Evolutionary conservation across 2,888 invertebrate genomes (phyloP).

Genomic region (Cepaea hortensis): DNA sequence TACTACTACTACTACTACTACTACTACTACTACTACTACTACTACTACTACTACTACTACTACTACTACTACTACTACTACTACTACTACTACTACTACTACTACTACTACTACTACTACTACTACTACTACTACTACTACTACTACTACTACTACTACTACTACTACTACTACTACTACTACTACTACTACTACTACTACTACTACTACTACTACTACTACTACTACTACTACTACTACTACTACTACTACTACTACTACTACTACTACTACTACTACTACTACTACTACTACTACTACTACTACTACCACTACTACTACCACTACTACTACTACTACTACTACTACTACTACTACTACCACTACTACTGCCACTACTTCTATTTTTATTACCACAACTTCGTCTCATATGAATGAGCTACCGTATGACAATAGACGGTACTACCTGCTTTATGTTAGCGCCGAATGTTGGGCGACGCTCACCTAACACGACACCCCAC

Average conservation of each 20-base stretch:
- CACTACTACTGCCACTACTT: background rate
- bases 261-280: background rate
- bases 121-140: background rate
- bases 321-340: conserved; percentile 14
- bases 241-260: conserved; percentile 5
- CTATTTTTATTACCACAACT: no score
- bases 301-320: conserved; percentile 15
- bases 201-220: conserved; percentile 19
- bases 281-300: conserved; percentile 21
- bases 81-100: conserved; percentile 14
- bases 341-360: conserved; percentile 19
- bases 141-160: conserved; percentile 21
- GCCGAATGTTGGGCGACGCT: no score
- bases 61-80: conserved; percentile 19
- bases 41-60: conserved; percentile 21
- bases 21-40: conserved; percentile 15
- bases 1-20: conserved; percentile 23
- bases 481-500: no score
- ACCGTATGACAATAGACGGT: no score
- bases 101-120: conserved; percentile 6
- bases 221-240: conserved; percentile 9
- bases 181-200: conserved; percentile 21
- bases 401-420: no score
- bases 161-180: conserved; percentile 15
- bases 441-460: no score